phyloP scores from a whole-genome alignment of 2,113 vertebrate genomes.

The Tympanuchus pallidicinctus region DNA sequence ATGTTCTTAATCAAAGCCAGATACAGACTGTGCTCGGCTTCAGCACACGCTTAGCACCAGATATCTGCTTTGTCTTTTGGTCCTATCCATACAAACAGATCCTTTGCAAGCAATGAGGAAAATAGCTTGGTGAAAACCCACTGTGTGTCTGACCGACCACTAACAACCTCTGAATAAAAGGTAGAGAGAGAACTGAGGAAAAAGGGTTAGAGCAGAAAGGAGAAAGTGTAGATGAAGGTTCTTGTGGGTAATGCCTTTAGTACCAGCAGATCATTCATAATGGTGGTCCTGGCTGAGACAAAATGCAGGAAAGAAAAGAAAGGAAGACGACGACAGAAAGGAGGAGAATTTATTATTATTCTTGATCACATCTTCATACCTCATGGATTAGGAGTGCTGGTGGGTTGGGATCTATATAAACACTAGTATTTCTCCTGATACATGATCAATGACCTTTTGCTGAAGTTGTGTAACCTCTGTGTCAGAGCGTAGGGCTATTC shows the following conservation, averaged over 20 bases:
- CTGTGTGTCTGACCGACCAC: background rate
- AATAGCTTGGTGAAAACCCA: background rate
- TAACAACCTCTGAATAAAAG: background rate
- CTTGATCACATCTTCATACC: background rate
- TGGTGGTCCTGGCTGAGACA: background rate
- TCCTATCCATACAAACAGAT: rapidly evolving
- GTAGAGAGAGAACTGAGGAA: background rate
- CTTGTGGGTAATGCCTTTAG: background rate
- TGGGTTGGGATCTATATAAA: background rate
- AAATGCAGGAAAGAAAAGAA: background rate
- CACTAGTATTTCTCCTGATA: background rate
- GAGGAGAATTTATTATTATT: background rate
- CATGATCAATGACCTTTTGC: background rate
- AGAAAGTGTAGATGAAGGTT: background rate
- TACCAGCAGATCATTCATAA: background rate
- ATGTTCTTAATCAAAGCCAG: rapidly evolving
- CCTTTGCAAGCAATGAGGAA: background rate
- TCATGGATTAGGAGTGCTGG: background rate
- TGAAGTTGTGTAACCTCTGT: background rate
- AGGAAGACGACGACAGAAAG: background rate
- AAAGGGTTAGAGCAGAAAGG: background rate
- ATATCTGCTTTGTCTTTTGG: background rate
- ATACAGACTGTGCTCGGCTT: background rate
- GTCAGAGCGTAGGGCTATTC: rapidly evolving
- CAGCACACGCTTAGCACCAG: background rate